Base-by-base conservation (phyloP, 2,888 invertebrate species). In the Pachymerium ferrugineum region DNA sequence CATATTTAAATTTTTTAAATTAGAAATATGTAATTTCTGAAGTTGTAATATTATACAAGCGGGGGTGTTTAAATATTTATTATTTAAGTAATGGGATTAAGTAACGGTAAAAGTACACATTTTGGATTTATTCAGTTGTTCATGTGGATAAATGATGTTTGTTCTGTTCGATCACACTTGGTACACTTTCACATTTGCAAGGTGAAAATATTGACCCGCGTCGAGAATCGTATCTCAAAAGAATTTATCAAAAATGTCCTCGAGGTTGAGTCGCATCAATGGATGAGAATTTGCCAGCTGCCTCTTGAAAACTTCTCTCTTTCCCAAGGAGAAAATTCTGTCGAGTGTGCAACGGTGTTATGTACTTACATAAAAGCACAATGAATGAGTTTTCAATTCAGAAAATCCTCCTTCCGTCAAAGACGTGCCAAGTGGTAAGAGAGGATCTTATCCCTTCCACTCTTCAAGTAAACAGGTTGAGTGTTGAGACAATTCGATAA, bases 181-280 rank as follows among this genome's bases (percentile, higher is more conserved):
- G 16, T 16, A 22, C 22, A 22, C 47, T 54, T 5, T 2, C 22
- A 22, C 22, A n/a, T 54, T 54, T 54, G 19, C 47, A 54, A n/a
- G 16, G 8, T 54, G 19, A 14, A 54, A 54, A 54, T 54, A 54
- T 54, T 54, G 47, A 54, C 47, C 19, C 19, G 47, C 22, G 47
- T 54, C 19, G 47, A 5, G 19, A 19, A 54, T 54, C 47, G 22
- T 19, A 16, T 54, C 22, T 54, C 47, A 0, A 54, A 54, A 22
- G 19, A 54, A 54, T 54, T 54, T 54, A 54, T 54, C 16, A 1
- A 19, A 54, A 54, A 54, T 54, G 47, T 54, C 47, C 47, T 54
- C 47, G 47, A 54, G 47, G n/a, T 22, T 19, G 47, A 54, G 47
- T 54, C 47, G 47, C 47, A 54, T 54, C 47, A 54, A 54, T 54